Base-by-base conservation (phyloP, 2,888 invertebrate species). In the Trichogramma dendrolimi region DNA sequence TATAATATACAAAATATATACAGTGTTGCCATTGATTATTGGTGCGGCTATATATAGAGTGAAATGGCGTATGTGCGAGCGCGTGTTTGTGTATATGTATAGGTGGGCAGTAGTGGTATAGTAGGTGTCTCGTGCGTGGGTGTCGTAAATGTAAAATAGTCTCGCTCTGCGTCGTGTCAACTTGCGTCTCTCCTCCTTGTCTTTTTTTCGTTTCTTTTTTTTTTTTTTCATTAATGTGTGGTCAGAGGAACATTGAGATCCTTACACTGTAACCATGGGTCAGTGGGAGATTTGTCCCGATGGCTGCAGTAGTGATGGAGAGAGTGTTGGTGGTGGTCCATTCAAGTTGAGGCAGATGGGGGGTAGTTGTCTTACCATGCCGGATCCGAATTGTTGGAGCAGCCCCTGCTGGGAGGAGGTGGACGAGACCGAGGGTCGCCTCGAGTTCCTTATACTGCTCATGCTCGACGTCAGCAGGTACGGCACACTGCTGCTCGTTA, bases 281-380 rank as follows among this genome's bases (percentile, higher is more conserved):
- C 79, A 79, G 77, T 79, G 81, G 81, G 79, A 81, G 80, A 77
- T 79, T 77, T 80, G 81, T 80, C 80, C 81, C 80, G 80, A 78
- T 80, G 80, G 78, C 80, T 79, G 80, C 78, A 74, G 73, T 76
- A 77, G 75, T 79, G 79, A 76, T 76, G 78, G 75, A 71, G 75
- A 75, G 72, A 74, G 75, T 74, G 80, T 81, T 70, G 69, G 71
- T 75, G 82, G 83, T 78, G 81, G 82, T 76, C 83, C 84, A 83
- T 83, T 85, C 81, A 86, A 86, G 81, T 83, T 85, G 76, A 84
- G 83, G 77, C 85, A 84, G 81, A 85, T 84, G 72, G 79, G 78
- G 76, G 87, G 86, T 80, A 87, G 83, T 82, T 87, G 89, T 85
- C 92, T 92, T 91, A 94, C 94, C 91, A 94, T 90, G 86, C 92